Evolutionary conservation across 1,140 invertebrate genomes (phyloP).

Genomic region (Tenebrio molitor): DNA sequence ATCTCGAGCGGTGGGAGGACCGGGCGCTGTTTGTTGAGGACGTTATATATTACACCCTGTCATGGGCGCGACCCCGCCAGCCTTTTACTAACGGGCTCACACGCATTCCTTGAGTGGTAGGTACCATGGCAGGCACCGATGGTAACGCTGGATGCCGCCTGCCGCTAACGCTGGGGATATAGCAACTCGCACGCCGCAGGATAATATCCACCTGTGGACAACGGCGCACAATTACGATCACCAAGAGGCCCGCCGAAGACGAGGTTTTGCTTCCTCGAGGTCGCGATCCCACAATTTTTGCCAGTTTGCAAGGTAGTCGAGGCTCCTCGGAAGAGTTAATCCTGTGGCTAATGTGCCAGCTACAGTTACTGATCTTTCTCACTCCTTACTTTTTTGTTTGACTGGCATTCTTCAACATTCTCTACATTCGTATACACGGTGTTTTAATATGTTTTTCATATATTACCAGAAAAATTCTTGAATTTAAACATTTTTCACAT

Average conservation of each 20-base stretch:
- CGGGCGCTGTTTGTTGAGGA: conserved; percentile 60
- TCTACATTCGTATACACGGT: too few relatives aligned
- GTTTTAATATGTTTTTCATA: too few relatives aligned
- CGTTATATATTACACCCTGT: conserved; percentile 62
- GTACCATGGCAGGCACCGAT: conserved; percentile 48
- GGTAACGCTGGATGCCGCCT: conserved; percentile 43
- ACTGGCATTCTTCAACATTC: too few relatives aligned
- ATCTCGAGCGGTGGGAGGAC: conserved; percentile 58
- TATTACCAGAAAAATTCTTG: too few relatives aligned
- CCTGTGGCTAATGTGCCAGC: too few relatives aligned
- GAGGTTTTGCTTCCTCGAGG: neutral
- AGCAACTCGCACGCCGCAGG: conserved; percentile 7
- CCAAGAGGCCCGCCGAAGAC: neutral
- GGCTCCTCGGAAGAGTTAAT: too few relatives aligned
- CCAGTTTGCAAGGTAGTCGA: too few relatives aligned
- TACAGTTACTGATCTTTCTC: too few relatives aligned
- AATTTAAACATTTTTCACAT: too few relatives aligned
- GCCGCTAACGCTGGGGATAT: conserved; percentile 23
- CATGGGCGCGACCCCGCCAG: conserved; percentile 56
- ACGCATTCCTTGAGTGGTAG: conserved; percentile 57
- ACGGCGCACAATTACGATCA: neutral
- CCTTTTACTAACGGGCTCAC: conserved; percentile 57
- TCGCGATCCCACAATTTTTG: neutral
- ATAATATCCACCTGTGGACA: conserved; percentile 19
- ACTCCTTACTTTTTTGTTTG: too few relatives aligned